A percentile compares a stretch with the other conserved stretches of the same genome.
Evolutionary conservation across 2,797 vertebrate genomes (phyloP).

Genomic region (Anguilla megastoma): DNA sequence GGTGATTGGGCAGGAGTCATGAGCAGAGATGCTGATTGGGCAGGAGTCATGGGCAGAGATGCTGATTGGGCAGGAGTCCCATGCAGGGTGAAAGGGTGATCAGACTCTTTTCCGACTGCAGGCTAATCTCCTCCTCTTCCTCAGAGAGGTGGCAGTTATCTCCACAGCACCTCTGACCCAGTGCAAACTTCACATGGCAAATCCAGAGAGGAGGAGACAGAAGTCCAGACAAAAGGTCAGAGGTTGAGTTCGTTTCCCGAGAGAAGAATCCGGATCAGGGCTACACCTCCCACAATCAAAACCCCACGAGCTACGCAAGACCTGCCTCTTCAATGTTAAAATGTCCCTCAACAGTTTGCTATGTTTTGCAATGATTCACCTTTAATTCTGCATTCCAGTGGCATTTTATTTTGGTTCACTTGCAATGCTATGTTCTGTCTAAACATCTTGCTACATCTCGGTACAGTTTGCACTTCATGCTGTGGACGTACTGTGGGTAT

Average conservation of each 20-base stretch:
- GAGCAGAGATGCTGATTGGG: background rate
- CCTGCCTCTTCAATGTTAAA: background rate
- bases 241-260: slow-evolving; percentile 61
- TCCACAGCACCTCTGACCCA: slow-evolving; percentile 55
- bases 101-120: background rate
- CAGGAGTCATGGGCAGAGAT: background rate
- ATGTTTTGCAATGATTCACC: background rate
- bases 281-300: background rate
- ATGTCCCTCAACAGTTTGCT: too few relatives aligned
- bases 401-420: background rate
- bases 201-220: slow-evolving; percentile 45
- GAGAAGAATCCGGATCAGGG: background rate
- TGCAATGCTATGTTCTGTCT: background rate
- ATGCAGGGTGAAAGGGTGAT: background rate
- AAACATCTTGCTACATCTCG: background rate
- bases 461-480: too few relatives aligned
- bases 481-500: too few relatives aligned
- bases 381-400: background rate
- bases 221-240: slow-evolving; percentile 62
- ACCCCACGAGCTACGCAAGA: background rate
- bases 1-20: background rate
- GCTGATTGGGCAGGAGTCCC: background rate
- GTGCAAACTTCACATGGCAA: slow-evolving; percentile 63
- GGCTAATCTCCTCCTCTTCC: slow-evolving; percentile 41
- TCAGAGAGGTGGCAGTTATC: slow-evolving; percentile 47